A percentile compares a stretch with the other conserved stretches of the same genome.
Conservation (phyloP, 2,888 invertebrate species). For the Harmothoe impar region DNA sequence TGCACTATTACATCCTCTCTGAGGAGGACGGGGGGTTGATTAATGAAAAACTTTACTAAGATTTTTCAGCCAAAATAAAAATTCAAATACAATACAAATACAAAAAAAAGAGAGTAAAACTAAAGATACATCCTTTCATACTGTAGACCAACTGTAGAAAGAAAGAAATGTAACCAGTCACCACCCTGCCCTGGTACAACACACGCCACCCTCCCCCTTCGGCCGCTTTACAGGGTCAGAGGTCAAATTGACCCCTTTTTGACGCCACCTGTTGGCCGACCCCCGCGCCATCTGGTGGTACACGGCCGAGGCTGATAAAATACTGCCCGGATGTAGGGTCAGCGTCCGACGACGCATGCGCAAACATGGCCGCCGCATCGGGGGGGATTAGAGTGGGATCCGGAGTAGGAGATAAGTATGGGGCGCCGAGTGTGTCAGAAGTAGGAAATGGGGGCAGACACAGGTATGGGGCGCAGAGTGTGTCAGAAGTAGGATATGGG, state of each 20-base stretch:
- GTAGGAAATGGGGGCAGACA: background rate
- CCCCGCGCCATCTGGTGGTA: background rate
- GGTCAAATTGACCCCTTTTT: conserved; percentile 43
- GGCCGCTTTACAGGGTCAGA: background rate
- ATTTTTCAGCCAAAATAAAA: too few relatives aligned
- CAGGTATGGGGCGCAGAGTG: background rate
- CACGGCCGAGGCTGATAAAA: background rate
- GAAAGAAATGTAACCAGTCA: too few relatives aligned
- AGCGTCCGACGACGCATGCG: background rate
- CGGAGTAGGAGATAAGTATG: background rate
- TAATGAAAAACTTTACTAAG: too few relatives aligned
- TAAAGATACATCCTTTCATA: too few relatives aligned
- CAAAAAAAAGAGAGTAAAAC: too few relatives aligned
- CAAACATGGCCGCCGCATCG: background rate
- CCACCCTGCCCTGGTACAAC: background rate
- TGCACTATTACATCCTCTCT: too few relatives aligned
- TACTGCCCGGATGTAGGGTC: background rate
- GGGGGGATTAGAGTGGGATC: conserved; percentile 3
- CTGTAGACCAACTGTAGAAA: too few relatives aligned
- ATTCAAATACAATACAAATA: too few relatives aligned
- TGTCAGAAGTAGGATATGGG: too few relatives aligned
- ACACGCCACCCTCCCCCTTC: background rate
- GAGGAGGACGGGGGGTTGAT: too few relatives aligned
- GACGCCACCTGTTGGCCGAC: conserved; percentile 8
- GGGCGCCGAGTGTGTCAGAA: background rate